phyloP scores from a whole-genome alignment of 2,888 invertebrate genomes.

The Gymnosoma rotundatum region DNA sequence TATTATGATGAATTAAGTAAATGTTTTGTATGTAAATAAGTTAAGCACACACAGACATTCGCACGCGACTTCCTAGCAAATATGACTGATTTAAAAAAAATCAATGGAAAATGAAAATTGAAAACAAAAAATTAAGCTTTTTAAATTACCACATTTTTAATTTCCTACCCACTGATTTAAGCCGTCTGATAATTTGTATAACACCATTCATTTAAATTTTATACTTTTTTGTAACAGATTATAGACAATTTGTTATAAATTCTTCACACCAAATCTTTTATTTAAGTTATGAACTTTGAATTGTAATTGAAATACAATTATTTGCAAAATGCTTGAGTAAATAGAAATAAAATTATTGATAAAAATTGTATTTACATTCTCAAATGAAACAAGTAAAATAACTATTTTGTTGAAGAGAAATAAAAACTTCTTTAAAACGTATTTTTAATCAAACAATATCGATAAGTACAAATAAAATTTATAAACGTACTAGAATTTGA shows the following conservation, averaged over 20 bases:
- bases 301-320: slow-evolving; percentile 5
- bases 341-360: background rate
- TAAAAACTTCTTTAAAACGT: too few species aligned
- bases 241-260: slow-evolving; percentile 25
- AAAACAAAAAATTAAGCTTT: background rate
- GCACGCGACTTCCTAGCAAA: slow-evolving; percentile 43
- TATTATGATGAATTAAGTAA: slow-evolving; percentile 32
- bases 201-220: slow-evolving; percentile 11
- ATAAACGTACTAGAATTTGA: too few species aligned
- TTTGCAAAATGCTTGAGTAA: background rate
- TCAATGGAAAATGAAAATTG: background rate
- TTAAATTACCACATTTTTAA: background rate
- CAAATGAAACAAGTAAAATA: too few species aligned
- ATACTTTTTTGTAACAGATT: too few species aligned
- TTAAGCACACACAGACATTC: slow-evolving; percentile 1
- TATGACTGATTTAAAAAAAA: background rate
- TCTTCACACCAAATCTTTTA: background rate
- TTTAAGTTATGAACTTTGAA: background rate
- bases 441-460: too few species aligned
- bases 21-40: slow-evolving; percentile 37
- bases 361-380: background rate
- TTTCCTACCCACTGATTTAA: slow-evolving; percentile 1
- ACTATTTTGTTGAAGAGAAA: too few species aligned
- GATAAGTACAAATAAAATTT: too few species aligned
- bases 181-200: slow-evolving; percentile 28